These are phyloP conservation scores for Anolis carolinensis DNA, from an alignment of 2,113 vertebrate genomes.

Conservation along the genomic window DNA sequence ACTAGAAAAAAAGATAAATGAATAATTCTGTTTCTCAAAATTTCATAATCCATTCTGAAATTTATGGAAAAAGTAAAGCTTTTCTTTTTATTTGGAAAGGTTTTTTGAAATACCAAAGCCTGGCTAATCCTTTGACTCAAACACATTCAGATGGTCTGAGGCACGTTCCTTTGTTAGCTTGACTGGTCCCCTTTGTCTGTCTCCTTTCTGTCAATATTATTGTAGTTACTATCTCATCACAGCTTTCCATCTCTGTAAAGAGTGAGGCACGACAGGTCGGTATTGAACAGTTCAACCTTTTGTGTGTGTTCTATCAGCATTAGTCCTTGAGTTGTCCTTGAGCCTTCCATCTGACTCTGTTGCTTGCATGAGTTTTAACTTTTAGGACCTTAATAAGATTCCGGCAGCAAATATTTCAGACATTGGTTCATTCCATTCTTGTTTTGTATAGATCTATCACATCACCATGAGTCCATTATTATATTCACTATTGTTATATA, in stretches of 20 bases:
- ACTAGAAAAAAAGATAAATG: neutral
- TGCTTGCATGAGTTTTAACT: neutral
- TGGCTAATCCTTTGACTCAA: neutral
- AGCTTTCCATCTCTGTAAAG: neutral
- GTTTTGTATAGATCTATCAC: neutral
- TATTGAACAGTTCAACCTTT: neutral
- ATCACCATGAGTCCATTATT: neutral
- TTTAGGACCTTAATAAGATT: neutral
- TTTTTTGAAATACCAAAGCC: neutral
- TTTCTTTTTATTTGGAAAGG: neutral
- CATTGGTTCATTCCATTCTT: neutral
- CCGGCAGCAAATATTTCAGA: neutral
- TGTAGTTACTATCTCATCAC: neutral
- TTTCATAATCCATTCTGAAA: neutral
- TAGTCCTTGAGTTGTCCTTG: neutral
- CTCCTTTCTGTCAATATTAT: conserved; percentile 11
- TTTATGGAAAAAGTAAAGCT: neutral
- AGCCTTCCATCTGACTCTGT: neutral
- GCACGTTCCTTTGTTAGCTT: neutral
- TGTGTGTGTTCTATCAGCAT: neutral
- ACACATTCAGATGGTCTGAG: neutral
- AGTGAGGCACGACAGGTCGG: neutral
- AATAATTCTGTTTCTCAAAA: neutral
- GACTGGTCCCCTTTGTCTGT: neutral
- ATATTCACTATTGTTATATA: neutral